Evolutionary conservation across 2,113 vertebrate species (phyloP).

Genomic region (Arvicanthis niloticus): DNA sequence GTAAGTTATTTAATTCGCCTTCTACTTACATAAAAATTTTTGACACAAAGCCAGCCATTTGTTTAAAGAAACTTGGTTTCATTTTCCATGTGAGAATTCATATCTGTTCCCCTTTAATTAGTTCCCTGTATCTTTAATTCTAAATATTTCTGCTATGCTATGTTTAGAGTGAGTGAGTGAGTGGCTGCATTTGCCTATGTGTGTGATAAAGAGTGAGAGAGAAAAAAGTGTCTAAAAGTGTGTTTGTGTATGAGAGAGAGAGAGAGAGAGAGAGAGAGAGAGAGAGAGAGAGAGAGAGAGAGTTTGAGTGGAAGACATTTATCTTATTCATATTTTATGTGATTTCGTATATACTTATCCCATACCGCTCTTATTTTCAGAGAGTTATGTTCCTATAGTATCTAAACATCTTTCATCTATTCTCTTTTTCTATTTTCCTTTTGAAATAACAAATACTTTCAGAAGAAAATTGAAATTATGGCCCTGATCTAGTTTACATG

Average conservation of each 20-base stretch:
- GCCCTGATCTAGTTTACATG: background rate
- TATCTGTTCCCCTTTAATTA: background rate
- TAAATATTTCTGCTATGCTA: background rate
- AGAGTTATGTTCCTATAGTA: background rate
- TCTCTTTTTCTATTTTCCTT: background rate
- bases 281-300: too few relatives aligned
- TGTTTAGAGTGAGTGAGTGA: background rate
- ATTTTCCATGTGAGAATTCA: background rate
- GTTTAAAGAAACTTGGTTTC: background rate
- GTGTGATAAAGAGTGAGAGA: background rate
- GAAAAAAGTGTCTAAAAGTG: background rate
- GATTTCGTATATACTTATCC: background rate
- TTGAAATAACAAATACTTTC: background rate
- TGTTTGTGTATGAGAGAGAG: background rate
- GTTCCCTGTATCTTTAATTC: background rate
- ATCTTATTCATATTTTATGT: background rate
- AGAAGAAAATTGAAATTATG: background rate
- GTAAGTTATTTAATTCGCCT: background rate
- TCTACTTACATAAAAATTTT: background rate
- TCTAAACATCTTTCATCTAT: background rate
- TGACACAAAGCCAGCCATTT: background rate
- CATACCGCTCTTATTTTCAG: background rate
- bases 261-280: background rate
- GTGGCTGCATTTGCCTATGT: background rate
- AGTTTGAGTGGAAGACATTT: accelerated